A percentile compares a stretch with the other conserved stretches of the same genome.
phyloP scores from a whole-genome alignment of 2,888 invertebrate species.

The Troides helena region DNA sequence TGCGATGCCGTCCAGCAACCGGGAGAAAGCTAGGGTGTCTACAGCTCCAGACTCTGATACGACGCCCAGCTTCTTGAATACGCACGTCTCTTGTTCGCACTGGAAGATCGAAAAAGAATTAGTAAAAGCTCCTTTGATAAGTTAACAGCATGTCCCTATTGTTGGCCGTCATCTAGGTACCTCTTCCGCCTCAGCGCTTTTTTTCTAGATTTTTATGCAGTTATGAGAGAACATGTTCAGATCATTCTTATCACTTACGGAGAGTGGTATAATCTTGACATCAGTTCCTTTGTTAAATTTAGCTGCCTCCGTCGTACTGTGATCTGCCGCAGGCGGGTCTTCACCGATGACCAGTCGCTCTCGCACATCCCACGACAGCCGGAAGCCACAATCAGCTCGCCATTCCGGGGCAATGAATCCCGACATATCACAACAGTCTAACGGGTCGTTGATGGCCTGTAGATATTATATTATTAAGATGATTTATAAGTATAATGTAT shows the following conservation, averaged over 20 bases:
- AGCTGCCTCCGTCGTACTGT: conserved; percentile 37
- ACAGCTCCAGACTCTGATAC: conserved; percentile 46
- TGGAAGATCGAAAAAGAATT: conserved; percentile 35
- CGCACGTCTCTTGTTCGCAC: conserved; percentile 63
- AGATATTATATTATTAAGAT: conserved; percentile 8
- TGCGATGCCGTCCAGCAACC: conserved; percentile 59
- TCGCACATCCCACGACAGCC: conserved; percentile 48
- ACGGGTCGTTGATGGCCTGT: conserved; percentile 45
- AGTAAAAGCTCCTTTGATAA: too few species aligned
- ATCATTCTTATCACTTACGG: conserved; percentile 39
- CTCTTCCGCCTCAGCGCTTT: too few species aligned
- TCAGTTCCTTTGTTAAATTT: conserved; percentile 42
- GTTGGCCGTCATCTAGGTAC: too few species aligned
- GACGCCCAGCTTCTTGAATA: conserved; percentile 58
- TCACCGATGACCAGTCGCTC: conserved; percentile 46
- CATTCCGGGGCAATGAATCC: conserved; percentile 54
- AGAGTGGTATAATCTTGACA: conserved; percentile 55
- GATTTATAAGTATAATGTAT: too few species aligned
- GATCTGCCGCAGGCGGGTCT: conserved; percentile 26
- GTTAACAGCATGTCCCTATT: too few species aligned
- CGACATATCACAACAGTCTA: conserved; percentile 65
- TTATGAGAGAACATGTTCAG: too few species aligned
- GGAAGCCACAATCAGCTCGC: conserved; percentile 58
- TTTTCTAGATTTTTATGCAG: too few species aligned
- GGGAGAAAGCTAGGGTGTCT: conserved; percentile 52